Percentiles rank a stretch among this genome's conserved stretches.
Evolutionary conservation across 1,140 invertebrate genomes (phyloP).

Genomic region (Pteromalus puparum): DNA sequence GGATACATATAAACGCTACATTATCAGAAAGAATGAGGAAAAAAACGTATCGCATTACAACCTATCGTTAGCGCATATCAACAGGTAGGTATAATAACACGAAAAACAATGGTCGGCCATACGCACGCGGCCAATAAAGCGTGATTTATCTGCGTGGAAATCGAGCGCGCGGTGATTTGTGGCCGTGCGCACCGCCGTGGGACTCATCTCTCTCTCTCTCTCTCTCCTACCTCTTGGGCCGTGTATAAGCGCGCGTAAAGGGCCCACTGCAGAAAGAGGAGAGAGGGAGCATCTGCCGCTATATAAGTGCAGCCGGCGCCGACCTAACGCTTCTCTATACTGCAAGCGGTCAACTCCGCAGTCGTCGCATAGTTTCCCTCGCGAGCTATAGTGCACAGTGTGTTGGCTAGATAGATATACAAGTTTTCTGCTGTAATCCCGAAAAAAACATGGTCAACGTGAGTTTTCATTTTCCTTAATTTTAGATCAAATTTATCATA

Average conservation of each 20-base stretch:
- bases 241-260: neutral
- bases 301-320: slow-evolving; percentile 68
- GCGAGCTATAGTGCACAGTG: too few species aligned
- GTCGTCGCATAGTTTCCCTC: neutral
- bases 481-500: too few species aligned
- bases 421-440: too few species aligned
- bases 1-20: too few species aligned
- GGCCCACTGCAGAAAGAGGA: slow-evolving; percentile 28
- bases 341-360: slow-evolving; percentile 19
- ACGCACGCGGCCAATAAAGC: slow-evolving; percentile 64
- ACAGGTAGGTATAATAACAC: neutral
- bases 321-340: slow-evolving; percentile 56
- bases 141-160: slow-evolving; percentile 73
- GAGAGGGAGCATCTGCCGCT: slow-evolving; percentile 60
- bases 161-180: slow-evolving; percentile 71
- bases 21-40: too few species aligned
- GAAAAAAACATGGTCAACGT: too few species aligned
- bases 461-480: too few species aligned
- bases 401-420: neutral
- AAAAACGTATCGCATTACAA: too few species aligned
- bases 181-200: slow-evolving; percentile 57
- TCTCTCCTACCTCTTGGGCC: neutral
- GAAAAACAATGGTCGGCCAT: neutral
- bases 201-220: slow-evolving; percentile 16
- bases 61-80: neutral